phyloP scores from a whole-genome alignment of 2,888 invertebrate species.

The Copidosoma aretas region DNA sequence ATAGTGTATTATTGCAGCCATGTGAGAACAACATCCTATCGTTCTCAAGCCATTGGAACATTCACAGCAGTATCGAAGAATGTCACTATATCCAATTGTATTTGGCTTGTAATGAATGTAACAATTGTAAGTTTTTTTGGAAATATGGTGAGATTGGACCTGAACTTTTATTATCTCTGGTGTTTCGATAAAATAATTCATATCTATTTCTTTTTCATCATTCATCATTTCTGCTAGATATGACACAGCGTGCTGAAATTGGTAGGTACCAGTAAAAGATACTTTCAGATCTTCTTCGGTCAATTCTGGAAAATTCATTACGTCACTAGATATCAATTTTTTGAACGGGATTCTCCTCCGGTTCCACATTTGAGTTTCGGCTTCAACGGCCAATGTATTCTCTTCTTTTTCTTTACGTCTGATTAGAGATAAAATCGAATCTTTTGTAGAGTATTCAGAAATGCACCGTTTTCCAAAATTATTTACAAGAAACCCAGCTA shows the following conservation, averaged over 20 bases:
- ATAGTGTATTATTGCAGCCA: constrained; percentile 17
- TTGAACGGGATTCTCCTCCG: constrained; percentile 1
- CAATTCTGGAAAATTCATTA: constrained; percentile 30
- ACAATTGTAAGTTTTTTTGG: constrained; percentile 11
- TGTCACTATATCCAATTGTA: constrained; percentile 11
- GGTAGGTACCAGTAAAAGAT: constrained; percentile 43
- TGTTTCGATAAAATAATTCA: constrained; percentile 36
- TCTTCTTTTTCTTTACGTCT: not conserved
- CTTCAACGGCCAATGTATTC: constrained; percentile 34
- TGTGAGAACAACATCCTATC: constrained; percentile 25
- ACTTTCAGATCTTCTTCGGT: constrained; percentile 39
- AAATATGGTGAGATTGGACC: constrained; percentile 38
- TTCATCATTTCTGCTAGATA: constrained; percentile 44
- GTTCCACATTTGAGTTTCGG: constrained; percentile 19
- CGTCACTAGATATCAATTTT: constrained; percentile 14
- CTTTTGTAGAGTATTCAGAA: not conserved
- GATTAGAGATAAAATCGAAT: not conserved
- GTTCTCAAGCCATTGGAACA: constrained; percentile 22
- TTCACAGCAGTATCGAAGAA: constrained; percentile 10
- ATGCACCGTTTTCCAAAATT: not conserved
- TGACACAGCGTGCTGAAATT: constrained; percentile 42
- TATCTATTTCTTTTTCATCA: constrained; percentile 34
- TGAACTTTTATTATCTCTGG: constrained; percentile 36
- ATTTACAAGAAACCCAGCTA: constrained; percentile 11
- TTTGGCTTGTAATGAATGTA: constrained; percentile 37